Evolutionary conservation across 2,797 vertebrate genomes (phyloP), one percentile per base, ranked within the genome.

Genomic region (Dromococcyx pavoninus): DNA sequence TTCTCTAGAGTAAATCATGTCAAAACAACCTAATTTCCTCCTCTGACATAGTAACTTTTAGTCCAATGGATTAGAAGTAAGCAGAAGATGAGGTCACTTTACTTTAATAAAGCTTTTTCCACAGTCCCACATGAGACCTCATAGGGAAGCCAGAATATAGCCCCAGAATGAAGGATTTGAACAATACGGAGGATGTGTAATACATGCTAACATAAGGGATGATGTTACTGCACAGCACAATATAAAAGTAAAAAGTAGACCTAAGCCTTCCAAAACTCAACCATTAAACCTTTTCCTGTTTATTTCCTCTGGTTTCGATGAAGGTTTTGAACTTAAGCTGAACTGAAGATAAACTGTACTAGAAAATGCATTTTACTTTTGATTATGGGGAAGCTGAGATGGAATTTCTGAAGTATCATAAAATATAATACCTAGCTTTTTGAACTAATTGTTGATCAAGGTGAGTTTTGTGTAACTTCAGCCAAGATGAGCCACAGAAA

Each of bases 1-100:
- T 78, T 94, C 89, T 94, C 79, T 93, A 81, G 85, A 93, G 76
- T 74, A 91, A 92, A 88, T 86, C 22, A 60, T 81, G 76, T 91
- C 88, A 88, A 86, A 94, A 69, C 58, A 90, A 94, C 78, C 56
- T 90, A 72, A 88, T 93, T 78, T 78, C 35, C n/a, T 86, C 23
- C n/a, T 93, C 78, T 90, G 89, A 84, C 73, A 77, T 11, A 51
- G 54, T 77, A 91, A 72, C 58, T 84, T 88, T 46, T 85, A 72
- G n/a, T 66, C 43, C 79, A 96, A 86, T 50, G 71, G 64, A 66
- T 73, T 78, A 62, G 60, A 77, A 88, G 67, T 46, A 90, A 81
- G 54, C 17, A 79, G 73, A 78, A 91, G 46, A 90, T 87, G 91
- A 78, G 56, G 78, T 90, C 0, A 0, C 65, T 95, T 91, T 76